Evolutionary conservation across 1,140 invertebrate genomes (phyloP).

Genomic region (Dreissena polymorpha): DNA sequence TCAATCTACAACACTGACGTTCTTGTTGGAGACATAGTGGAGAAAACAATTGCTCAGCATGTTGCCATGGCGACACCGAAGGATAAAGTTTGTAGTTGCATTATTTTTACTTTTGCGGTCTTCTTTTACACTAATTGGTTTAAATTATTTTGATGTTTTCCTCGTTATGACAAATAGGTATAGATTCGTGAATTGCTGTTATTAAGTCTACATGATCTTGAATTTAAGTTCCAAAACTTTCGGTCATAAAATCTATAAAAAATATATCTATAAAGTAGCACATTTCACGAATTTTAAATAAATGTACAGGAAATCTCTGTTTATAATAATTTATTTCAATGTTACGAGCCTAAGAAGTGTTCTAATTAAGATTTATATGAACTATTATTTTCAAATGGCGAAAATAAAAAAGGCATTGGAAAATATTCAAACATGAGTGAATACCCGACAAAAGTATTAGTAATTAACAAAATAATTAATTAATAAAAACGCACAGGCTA

Average conservation of each 20-base stretch:
- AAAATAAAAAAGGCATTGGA: too few relatives aligned
- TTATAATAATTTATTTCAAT: too few relatives aligned
- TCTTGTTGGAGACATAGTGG: conserved; percentile 43
- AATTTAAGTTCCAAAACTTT: not conserved
- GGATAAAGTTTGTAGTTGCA: conserved; percentile 60
- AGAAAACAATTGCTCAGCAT: conserved; percentile 58
- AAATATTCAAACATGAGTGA: too few relatives aligned
- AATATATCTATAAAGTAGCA: not conserved
- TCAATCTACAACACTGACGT: conserved; percentile 70
- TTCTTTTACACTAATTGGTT: not conserved
- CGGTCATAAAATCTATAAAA: not conserved
- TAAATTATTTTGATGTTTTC: not conserved
- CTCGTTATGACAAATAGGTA: not conserved
- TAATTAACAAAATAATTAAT: too few relatives aligned
- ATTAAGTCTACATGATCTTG: not conserved
- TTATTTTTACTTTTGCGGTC: not conserved
- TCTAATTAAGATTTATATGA: too few relatives aligned
- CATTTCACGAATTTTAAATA: too few relatives aligned
- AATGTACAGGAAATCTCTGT: too few relatives aligned
- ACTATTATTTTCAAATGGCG: too few relatives aligned
- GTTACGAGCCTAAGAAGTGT: too few relatives aligned
- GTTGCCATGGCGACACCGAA: conserved; percentile 64
- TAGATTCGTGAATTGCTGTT: not conserved
- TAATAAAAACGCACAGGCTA: too few relatives aligned
- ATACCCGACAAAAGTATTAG: too few relatives aligned